Percentiles rank a stretch among this genome's conserved stretches.
phyloP scores from a whole-genome alignment of 2,797 vertebrate genomes.

The Rhynchotus rufescens region DNA sequence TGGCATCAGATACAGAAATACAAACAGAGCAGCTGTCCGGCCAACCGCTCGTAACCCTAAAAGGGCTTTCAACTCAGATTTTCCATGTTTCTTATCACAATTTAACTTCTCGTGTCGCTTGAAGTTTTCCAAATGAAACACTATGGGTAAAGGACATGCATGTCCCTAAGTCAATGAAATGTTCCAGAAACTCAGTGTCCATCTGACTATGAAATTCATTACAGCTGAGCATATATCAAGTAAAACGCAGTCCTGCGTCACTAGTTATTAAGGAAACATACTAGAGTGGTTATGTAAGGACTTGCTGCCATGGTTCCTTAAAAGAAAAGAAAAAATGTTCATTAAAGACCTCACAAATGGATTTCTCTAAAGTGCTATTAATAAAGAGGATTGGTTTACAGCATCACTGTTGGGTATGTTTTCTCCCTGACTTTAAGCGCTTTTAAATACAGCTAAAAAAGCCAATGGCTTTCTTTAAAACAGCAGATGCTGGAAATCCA shows the following conservation, averaged over 20 bases:
- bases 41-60: neutral
- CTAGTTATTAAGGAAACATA: neutral
- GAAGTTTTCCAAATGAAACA: neutral
- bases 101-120: rapidly evolving
- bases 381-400: neutral
- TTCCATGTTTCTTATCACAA: neutral
- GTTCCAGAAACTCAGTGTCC: neutral
- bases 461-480: neutral
- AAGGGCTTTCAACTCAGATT: neutral
- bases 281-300: neutral
- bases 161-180: neutral
- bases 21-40: neutral
- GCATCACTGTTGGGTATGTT: neutral
- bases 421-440: neutral
- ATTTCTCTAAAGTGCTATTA: neutral
- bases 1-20: neutral
- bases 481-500: neutral
- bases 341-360: neutral
- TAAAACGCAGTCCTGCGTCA: neutral
- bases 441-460: neutral
- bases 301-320: neutral
- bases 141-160: neutral
- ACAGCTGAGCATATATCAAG: rapidly evolving
- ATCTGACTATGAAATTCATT: neutral
- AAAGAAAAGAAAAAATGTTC: neutral